A percentile compares a stretch with the other conserved stretches of the same genome.
phyloP scores from a whole-genome alignment of 2,888 invertebrate genomes.

The Heteromyza rotundicornis region DNA sequence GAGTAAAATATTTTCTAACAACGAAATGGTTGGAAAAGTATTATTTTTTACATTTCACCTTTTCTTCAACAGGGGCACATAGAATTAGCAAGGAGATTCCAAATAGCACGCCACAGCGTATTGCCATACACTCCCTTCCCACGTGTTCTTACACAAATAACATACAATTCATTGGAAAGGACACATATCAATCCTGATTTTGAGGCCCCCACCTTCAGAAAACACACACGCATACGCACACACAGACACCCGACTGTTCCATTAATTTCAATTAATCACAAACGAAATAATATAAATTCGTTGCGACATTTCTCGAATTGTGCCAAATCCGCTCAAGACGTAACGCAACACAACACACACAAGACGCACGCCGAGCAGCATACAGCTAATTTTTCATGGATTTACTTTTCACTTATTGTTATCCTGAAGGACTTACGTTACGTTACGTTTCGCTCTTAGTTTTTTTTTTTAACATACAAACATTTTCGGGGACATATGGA shows the following conservation, averaged over 20 bases:
- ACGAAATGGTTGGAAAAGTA: too few relatives aligned
- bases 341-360: neutral
- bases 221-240: neutral
- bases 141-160: too few relatives aligned
- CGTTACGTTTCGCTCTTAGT: neutral
- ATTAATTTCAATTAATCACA: slow-evolving; percentile 27
- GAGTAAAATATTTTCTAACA: too few relatives aligned
- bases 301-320: neutral
- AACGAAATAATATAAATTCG: neutral
- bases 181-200: slow-evolving; percentile 5
- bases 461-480: neutral
- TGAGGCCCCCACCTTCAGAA: slow-evolving; percentile 14
- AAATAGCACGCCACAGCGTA: too few relatives aligned
- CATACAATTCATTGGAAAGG: too few relatives aligned
- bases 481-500: neutral
- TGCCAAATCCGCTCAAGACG: neutral
- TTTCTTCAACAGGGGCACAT: too few relatives aligned
- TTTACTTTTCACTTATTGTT: slow-evolving; percentile 20
- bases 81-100: too few relatives aligned
- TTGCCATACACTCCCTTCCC: too few relatives aligned
- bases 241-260: slow-evolving; percentile 1
- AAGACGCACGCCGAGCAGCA: neutral
- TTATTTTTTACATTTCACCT: too few relatives aligned
- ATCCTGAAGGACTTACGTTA: slow-evolving; percentile 6
- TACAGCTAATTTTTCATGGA: neutral